Conservation (phyloP, 2,888 invertebrate species). For the Amblyjoppa proteus region DNA sequence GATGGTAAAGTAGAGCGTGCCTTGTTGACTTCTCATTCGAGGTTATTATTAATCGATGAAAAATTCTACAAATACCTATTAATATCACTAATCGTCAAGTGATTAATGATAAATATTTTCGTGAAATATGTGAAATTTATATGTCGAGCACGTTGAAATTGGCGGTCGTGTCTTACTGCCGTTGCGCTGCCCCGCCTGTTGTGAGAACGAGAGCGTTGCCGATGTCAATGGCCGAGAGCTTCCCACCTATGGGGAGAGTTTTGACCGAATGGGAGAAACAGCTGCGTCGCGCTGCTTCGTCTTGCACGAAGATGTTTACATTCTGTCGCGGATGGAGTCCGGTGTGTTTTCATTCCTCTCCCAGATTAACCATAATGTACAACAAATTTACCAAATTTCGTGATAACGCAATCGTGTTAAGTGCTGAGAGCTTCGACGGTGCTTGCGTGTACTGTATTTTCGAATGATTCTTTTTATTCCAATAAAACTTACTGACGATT, state of each 20-base stretch:
- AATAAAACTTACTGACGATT: neutral
- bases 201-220: neutral
- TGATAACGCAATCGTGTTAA: slow-evolving; percentile 40
- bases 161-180: neutral
- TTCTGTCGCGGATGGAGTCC: slow-evolving; percentile 57
- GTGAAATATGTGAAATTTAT: neutral
- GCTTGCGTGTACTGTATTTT: slow-evolving; percentile 10
- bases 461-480: neutral
- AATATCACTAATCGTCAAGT: neutral
- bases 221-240: slow-evolving; percentile 6
- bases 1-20: neutral
- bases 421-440: slow-evolving; percentile 24
- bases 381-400: slow-evolving; percentile 67
- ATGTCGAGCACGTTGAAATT: neutral
- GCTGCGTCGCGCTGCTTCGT: slow-evolving; percentile 66
- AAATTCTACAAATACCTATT: neutral
- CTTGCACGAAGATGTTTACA: slow-evolving; percentile 66
- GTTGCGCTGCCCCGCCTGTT: neutral
- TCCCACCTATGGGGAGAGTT: neutral
- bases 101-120: neutral
- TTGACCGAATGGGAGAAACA: slow-evolving; percentile 61
- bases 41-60: neutral
- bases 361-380: slow-evolving; percentile 44
- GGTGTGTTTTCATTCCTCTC: slow-evolving; percentile 61
- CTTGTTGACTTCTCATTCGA: neutral